Evolutionary conservation across 2,113 vertebrate species (phyloP).

Genomic region (Phylloscopus trochiloides): DNA sequence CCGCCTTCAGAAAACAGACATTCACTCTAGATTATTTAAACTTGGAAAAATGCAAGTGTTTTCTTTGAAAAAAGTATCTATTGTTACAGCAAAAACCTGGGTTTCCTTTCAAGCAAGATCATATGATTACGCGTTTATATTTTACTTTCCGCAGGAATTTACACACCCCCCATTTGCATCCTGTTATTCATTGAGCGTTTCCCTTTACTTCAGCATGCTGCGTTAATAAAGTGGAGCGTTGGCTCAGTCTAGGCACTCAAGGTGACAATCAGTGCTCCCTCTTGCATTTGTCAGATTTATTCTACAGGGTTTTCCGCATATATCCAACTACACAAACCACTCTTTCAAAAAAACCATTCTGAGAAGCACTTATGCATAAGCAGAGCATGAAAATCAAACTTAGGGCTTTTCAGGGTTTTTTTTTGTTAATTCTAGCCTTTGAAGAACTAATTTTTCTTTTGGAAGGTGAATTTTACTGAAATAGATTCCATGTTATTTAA

Average conservation of each 20-base stretch:
- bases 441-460: not conserved
- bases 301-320: not conserved
- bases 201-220: conserved; percentile 64
- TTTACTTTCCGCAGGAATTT: conserved; percentile 87
- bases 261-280: not conserved
- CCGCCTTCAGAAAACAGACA: conserved; percentile 54
- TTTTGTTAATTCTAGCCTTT: not conserved
- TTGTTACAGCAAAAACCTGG: conserved; percentile 80
- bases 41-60: conserved; percentile 76
- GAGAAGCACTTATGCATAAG: not conserved
- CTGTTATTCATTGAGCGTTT: conserved; percentile 84
- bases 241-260: not conserved
- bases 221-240: conserved; percentile 33
- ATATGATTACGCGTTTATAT: conserved; percentile 83
- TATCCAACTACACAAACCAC: not conserved
- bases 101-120: conserved; percentile 84
- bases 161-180: conserved; percentile 83
- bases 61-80: conserved; percentile 82
- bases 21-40: conserved; percentile 73
- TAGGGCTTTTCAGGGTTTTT: not conserved
- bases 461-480: not conserved
- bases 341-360: not conserved
- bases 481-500: not conserved
- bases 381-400: not conserved
- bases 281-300: not conserved